A percentile compares a stretch with the other conserved stretches of the same genome.
Conservation (phyloP, 2,888 invertebrate species). For the Morpho helenor region DNA sequence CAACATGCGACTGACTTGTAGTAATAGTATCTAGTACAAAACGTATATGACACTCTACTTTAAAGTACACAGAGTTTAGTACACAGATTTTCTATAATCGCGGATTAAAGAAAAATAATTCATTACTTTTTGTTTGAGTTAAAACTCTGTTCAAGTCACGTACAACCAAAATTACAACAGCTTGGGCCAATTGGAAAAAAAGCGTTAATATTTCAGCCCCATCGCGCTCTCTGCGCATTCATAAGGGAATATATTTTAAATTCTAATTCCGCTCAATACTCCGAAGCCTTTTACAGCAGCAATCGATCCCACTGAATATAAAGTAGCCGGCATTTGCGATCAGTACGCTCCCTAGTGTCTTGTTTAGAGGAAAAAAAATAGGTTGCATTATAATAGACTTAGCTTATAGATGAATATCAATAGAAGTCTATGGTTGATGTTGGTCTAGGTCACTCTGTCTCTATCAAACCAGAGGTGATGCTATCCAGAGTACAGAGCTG, state of each 20-base stretch:
- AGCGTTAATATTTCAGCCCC: slow-evolving; percentile 57
- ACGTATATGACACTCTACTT: no score
- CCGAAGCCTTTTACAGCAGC: slow-evolving; percentile 58
- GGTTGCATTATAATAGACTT: not conserved
- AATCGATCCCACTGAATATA: slow-evolving; percentile 64
- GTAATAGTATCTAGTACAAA: no score
- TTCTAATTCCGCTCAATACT: slow-evolving; percentile 64
- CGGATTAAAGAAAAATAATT: no score
- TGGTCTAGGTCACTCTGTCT: no score
- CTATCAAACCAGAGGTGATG: no score
- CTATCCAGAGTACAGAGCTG: no score
- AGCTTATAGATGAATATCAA: no score
- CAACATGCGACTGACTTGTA: no score
- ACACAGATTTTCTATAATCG: no score
- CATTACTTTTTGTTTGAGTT: no score
- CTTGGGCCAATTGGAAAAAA: slow-evolving; percentile 67
- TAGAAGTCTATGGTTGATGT: no score
- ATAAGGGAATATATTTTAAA: slow-evolving; percentile 71
- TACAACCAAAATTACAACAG: slow-evolving; percentile 65
- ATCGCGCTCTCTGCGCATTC: slow-evolving; percentile 34
- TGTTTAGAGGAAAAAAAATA: slow-evolving; percentile 7
- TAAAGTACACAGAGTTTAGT: no score
- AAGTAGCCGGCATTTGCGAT: slow-evolving; percentile 41
- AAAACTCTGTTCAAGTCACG: slow-evolving; percentile 48
- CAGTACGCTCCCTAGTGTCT: slow-evolving; percentile 28